These are phyloP conservation scores for Copsychus sechellarum DNA, from an alignment of 2,113 vertebrate genomes.

Conservation along the genomic window DNA sequence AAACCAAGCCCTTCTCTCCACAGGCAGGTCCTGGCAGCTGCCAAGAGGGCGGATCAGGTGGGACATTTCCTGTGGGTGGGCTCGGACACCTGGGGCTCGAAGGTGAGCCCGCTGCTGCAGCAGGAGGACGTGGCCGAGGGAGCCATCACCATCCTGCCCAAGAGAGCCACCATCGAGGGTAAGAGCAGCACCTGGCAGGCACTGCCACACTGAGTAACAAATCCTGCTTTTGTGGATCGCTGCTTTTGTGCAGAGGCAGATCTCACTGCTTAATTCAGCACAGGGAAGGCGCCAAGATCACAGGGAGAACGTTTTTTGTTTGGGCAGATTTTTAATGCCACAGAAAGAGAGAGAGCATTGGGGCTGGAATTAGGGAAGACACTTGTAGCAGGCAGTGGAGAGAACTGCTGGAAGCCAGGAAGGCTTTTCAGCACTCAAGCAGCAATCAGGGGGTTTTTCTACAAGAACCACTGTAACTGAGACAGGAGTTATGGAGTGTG, in stretches of 20 bases:
- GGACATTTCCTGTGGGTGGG: constrained; percentile 96
- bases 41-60: constrained; percentile 86
- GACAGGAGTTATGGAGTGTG: not conserved
- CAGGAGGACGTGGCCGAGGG: constrained; percentile 90
- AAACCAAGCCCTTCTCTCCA: not conserved
- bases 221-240: not conserved
- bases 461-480: not conserved
- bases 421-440: not conserved
- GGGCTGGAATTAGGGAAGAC: not conserved
- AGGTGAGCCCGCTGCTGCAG: constrained; percentile 84
- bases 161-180: constrained; percentile 90
- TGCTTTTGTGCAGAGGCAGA: not conserved
- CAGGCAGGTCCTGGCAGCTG: constrained; percentile 92
- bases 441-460: not conserved
- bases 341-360: not conserved
- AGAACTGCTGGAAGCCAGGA: not conserved
- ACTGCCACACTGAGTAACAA: not conserved
- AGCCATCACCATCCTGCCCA: constrained; percentile 93
- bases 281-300: not conserved
- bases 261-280: not conserved
- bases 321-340: not conserved
- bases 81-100: constrained; percentile 97
- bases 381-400: not conserved
- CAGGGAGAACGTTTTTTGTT: not conserved
- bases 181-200: not conserved